Evolutionary conservation across 2,797 vertebrate genomes (phyloP), one percentile per base, ranked within the genome.

Genomic region (Tinamus major): DNA sequence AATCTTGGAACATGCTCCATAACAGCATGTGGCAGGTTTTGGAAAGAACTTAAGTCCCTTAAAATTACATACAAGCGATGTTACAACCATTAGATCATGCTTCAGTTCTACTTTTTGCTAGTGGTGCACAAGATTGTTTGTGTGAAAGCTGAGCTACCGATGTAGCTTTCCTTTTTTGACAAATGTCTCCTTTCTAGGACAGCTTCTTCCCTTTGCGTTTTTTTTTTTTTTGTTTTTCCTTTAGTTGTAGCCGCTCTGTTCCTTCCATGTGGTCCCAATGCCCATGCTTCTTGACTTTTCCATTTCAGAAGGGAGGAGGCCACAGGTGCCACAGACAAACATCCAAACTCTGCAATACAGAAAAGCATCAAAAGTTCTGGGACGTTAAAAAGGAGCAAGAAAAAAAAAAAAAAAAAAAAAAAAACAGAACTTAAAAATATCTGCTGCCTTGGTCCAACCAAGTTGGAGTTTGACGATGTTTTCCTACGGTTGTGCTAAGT

Each of bases 241-340:
- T 92, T 70, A 61, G 33, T 86, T 42, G 27, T n/a, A 87, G n/a
- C 78, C 89, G 33, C 63, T 24, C 31, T 84, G 70, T 79, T 87
- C 48, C 91, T 94, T 87, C 85, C 59, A 9, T 88, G 39, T 65
- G 39, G 83, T 85, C 35, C 79, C 77, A 49, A 11, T 70, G 26
- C 85, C 44, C 41, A n/a, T 72, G 37, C 59, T 26, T 81, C 59
- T 13, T 63, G 81, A 33, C 61, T 14, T 95, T 95, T 95, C 85
- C 61, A 10, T 76, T 79, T 48, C 35, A 49, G 79, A 89, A 70
- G 55, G 51, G 33, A 93, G 72, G 65, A 59, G 6, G 8, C 42
- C 0, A 3, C 12, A 1, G 0, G 19, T 88, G 87, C 77, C 88
- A 82, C 31, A 89, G 85, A 21, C 3, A 2, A 17, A 70, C 24